These are phyloP conservation scores for Drosophila dives DNA, from an alignment of 2,888 invertebrate species.

Conservation along the genomic window DNA sequence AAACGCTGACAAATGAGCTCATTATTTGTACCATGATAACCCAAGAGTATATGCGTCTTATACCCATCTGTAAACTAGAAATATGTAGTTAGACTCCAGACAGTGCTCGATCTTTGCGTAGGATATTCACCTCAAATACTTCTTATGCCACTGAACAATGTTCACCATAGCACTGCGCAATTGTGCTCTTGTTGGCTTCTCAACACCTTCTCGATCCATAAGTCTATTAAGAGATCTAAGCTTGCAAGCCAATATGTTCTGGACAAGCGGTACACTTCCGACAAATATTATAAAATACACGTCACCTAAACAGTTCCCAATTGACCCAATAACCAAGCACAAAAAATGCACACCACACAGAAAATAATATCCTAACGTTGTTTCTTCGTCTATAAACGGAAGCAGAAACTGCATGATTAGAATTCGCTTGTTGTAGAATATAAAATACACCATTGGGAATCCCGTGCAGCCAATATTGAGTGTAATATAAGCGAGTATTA, in stretches of 20 bases:
- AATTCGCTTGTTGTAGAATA: constrained; percentile 36
- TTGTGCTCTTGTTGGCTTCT: background rate
- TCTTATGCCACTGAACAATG: constrained; percentile 53
- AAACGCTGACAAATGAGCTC: constrained; percentile 30
- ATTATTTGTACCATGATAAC: constrained; percentile 46
- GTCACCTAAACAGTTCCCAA: constrained; percentile 61
- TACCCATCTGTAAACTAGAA: constrained; percentile 26
- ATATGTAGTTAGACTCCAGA: background rate
- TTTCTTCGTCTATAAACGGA: constrained; percentile 47
- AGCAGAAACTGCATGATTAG: constrained; percentile 55
- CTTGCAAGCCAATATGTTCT: constrained; percentile 54
- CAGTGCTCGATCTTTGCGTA: background rate
- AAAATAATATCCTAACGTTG: constrained; percentile 27
- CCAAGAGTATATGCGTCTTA: constrained; percentile 29
- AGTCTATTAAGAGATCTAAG: constrained; percentile 45
- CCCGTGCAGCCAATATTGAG: background rate
- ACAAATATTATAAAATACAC: constrained; percentile 50
- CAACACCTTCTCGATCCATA: background rate
- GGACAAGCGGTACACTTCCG: constrained; percentile 46
- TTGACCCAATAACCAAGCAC: no score
- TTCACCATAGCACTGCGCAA: constrained; percentile 24
- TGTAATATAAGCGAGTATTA: constrained; percentile 14
- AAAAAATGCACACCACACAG: constrained; percentile 33
- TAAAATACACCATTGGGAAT: constrained; percentile 21
- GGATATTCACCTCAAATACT: constrained; percentile 48